Evolutionary conservation across 1,140 invertebrate species (phyloP).

Genomic region (Drosophila repleta): DNA sequence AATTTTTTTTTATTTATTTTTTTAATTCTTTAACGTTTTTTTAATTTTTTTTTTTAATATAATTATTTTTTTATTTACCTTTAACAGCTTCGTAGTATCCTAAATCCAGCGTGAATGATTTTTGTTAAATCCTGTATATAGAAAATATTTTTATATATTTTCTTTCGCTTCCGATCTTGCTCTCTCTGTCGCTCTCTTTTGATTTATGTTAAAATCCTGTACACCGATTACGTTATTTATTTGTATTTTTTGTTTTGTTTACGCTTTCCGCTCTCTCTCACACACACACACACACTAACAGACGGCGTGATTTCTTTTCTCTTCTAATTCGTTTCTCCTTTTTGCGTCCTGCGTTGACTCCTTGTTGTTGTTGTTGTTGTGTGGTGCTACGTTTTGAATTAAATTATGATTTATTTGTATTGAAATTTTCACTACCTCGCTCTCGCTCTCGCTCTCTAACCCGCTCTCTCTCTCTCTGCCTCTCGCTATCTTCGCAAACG

Average conservation of each 20-base stretch:
- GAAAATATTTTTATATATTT: too few relatives aligned
- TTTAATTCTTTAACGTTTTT: too few relatives aligned
- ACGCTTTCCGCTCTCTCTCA: conserved; percentile 31
- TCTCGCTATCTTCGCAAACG: conserved; percentile 38
- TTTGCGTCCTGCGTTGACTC: conserved; percentile 28
- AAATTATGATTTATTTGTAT: conserved; percentile 31
- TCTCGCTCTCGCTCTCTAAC: not conserved
- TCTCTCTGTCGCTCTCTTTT: not conserved
- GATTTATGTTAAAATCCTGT: conserved; percentile 73
- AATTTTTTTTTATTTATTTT: too few relatives aligned
- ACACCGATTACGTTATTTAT: conserved; percentile 32
- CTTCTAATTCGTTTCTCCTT: conserved; percentile 21
- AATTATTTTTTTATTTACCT: conserved; percentile 53
- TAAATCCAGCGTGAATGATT: conserved; percentile 84
- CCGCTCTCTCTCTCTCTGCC: not conserved
- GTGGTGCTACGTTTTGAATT: conserved; percentile 40
- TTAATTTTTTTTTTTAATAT: too few relatives aligned
- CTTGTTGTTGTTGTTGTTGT: conserved; percentile 23
- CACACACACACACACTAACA: conserved; percentile 22
- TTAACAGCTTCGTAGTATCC: conserved; percentile 84
- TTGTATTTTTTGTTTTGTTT: conserved; percentile 38
- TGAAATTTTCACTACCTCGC: conserved; percentile 20
- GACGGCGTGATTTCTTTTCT: conserved; percentile 57
- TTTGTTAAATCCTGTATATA: conserved; percentile 61
- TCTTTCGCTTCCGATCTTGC: too few relatives aligned